phyloP scores from a whole-genome alignment of 1,140 invertebrate species.

The Anastrepha obliqua region DNA sequence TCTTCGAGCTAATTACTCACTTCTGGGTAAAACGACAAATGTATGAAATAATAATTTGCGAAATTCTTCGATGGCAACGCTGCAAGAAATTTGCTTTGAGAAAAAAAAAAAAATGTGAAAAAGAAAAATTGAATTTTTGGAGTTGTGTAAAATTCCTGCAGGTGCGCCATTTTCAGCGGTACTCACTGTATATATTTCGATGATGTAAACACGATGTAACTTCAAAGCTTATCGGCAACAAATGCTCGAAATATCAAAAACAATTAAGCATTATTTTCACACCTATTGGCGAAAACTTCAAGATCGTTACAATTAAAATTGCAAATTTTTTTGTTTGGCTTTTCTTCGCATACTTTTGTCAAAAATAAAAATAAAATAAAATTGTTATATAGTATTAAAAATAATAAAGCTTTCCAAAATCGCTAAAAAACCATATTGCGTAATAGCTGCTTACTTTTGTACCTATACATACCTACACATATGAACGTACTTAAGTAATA shows the following conservation, averaged over 20 bases:
- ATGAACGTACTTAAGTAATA: too few species aligned
- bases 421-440: constrained; percentile 16
- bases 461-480: not conserved
- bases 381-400: not conserved
- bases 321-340: not conserved
- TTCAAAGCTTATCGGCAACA: not conserved
- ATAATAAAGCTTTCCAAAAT: not conserved
- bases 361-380: too few species aligned
- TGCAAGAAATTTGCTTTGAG: too few species aligned
- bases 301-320: not conserved
- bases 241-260: not conserved
- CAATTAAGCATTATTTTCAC: constrained; percentile 18
- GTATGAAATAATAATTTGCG: too few species aligned
- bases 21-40: too few species aligned
- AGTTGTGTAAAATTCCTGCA: too few species aligned
- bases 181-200: not conserved
- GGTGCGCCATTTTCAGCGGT: not conserved
- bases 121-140: too few species aligned
- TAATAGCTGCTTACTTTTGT: not conserved
- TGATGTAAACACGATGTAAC: not conserved
- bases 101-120: too few species aligned
- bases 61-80: too few species aligned
- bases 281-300: not conserved
- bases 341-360: too few species aligned
- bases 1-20: too few species aligned